phyloP scores from a whole-genome alignment of 2,888 invertebrate species.

The Flexamia atlantica region DNA sequence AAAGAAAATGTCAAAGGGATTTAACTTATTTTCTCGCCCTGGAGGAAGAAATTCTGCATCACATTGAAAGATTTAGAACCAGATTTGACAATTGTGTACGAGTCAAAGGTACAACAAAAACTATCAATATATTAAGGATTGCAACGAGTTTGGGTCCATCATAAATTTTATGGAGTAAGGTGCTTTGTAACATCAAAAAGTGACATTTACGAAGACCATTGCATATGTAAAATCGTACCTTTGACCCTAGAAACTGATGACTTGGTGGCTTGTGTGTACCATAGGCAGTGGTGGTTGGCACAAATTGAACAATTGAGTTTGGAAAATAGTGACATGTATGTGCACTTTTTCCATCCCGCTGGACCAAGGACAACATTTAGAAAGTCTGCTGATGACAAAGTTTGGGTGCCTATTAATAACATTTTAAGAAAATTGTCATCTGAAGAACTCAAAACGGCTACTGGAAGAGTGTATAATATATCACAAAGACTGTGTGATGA shows the following conservation, averaged over 20 bases:
- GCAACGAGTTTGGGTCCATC: too few relatives aligned
- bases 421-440: conserved; percentile 49
- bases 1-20: conserved; percentile 48
- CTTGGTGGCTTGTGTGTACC: conserved; percentile 35
- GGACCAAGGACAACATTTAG: conserved; percentile 53
- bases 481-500: conserved; percentile 57
- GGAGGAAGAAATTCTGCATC: conserved; percentile 23
- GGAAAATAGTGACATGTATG: conserved; percentile 52
- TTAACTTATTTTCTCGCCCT: conserved; percentile 46
- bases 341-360: conserved; percentile 38
- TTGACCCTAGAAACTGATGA: conserved; percentile 28
- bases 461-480: conserved; percentile 39
- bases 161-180: conserved; percentile 29
- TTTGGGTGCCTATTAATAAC: conserved; percentile 39
- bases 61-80: conserved; percentile 22
- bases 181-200: conserved; percentile 43
- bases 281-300: conserved; percentile 56
- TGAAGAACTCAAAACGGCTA: conserved; percentile 34
- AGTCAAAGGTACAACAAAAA: conserved; percentile 20
- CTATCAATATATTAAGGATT: too few relatives aligned
- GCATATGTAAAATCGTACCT: conserved; percentile 46
- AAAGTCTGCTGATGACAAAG: conserved; percentile 24
- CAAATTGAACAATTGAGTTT: conserved; percentile 27
- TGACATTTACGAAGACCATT: conserved; percentile 24
- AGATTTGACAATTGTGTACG: conserved; percentile 30